These are phyloP conservation scores for Euspilapteryx auroguttella DNA, from an alignment of 2,888 invertebrate genomes.

Conservation along the genomic window DNA sequence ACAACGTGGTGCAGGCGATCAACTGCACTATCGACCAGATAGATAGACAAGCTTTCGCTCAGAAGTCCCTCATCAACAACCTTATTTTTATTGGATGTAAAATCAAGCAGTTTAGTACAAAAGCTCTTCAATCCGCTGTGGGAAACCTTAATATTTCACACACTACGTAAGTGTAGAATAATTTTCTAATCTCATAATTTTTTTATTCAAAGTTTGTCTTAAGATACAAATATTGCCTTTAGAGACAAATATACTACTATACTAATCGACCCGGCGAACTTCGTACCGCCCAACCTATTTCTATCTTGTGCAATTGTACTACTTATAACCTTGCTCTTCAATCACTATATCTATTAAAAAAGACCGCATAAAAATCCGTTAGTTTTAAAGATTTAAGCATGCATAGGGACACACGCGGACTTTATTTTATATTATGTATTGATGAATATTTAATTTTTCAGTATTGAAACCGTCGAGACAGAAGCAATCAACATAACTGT, in stretches of 20 bases:
- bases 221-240: no score
- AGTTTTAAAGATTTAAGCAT: no score
- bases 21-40: constrained; percentile 64
- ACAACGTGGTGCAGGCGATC: constrained; percentile 63
- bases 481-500: constrained; percentile 68
- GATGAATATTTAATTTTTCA: constrained; percentile 60
- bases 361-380: no score
- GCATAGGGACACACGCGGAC: no score
- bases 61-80: constrained; percentile 62
- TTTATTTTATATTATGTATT: no score
- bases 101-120: constrained; percentile 54
- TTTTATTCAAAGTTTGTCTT: no score
- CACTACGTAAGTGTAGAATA: constrained; percentile 49
- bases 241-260: no score
- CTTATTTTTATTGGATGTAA: constrained; percentile 63
- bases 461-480: constrained; percentile 15
- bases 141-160: constrained; percentile 66
- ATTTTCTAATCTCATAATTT: neutral
- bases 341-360: no score
- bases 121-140: constrained; percentile 66
- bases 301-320: no score
- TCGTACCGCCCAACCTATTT: no score
- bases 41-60: constrained; percentile 65
- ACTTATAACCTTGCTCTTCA: neutral
- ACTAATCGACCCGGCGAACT: no score